Conservation (phyloP, 2,888 invertebrate genomes). For the Melanostoma mellinum region DNA sequence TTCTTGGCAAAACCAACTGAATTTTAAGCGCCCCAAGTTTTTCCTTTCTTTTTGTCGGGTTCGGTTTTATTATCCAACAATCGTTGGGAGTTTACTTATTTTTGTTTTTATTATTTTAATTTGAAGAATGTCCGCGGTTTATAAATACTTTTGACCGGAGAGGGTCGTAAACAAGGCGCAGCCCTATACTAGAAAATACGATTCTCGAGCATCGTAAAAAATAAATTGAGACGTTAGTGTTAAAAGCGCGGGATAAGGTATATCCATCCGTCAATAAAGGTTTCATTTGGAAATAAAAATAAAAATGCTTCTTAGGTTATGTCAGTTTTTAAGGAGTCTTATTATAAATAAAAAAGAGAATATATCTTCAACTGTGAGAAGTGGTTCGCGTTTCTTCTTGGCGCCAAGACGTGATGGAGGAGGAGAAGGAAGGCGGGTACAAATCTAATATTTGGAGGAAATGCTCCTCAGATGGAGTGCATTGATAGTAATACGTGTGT, state of each 20-base stretch:
- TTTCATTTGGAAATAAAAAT: slow-evolving; percentile 45
- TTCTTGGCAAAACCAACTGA: slow-evolving; percentile 1
- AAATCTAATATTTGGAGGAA: not conserved
- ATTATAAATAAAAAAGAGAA: slow-evolving; percentile 25
- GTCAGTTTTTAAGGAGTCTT: slow-evolving; percentile 40
- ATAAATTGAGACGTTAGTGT: slow-evolving; percentile 44
- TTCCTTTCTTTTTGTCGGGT: not conserved
- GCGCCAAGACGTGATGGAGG: slow-evolving; percentile 6
- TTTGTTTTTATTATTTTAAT: slow-evolving; percentile 6
- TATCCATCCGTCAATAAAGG: slow-evolving; percentile 20
- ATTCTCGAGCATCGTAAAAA: slow-evolving; percentile 50
- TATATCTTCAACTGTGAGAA: not conserved
- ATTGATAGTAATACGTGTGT: slow-evolving; percentile 5
- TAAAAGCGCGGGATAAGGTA: not conserved
- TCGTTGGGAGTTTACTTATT: not conserved
- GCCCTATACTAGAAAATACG: not conserved
- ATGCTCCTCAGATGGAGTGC: not conserved
- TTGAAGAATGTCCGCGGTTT: not conserved
- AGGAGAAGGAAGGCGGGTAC: not conserved
- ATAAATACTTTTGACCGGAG: not conserved
- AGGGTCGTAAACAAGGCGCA: too few relatives aligned
- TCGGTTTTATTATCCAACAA: slow-evolving; percentile 30
- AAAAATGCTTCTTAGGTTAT: slow-evolving; percentile 47
- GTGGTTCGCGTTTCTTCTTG: not conserved
- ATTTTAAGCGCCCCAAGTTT: slow-evolving; percentile 44